Percentiles rank a stretch among this genome's conserved stretches.
phyloP scores from a whole-genome alignment of 2,797 vertebrate species.

The Pantherophis vulpinus region DNA sequence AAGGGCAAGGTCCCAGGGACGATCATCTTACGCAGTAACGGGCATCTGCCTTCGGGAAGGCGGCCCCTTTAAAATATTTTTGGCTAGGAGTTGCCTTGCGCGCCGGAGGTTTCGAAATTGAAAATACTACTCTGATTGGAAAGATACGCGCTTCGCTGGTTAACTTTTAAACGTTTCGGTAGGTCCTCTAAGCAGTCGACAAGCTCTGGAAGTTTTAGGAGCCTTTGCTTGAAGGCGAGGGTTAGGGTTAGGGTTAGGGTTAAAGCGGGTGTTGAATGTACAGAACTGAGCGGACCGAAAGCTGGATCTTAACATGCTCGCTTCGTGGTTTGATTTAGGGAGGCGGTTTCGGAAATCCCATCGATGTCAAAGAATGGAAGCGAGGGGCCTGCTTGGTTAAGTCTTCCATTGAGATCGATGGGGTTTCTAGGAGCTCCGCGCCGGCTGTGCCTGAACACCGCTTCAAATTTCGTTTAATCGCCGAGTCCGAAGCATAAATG shows the following conservation, averaged over 20 bases:
- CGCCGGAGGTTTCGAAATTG: not conserved
- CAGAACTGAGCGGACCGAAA: not conserved
- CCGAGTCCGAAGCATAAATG: not conserved
- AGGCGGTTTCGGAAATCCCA: not conserved
- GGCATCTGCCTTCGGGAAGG: not conserved
- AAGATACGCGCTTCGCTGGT: not conserved
- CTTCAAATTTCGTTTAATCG: not conserved
- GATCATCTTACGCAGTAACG: not conserved
- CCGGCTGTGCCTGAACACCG: not conserved
- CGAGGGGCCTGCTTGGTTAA: not conserved
- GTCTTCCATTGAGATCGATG: not conserved
- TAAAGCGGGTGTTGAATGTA: not conserved
- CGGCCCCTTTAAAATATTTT: not conserved
- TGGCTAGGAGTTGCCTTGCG: not conserved
- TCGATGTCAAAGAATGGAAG: not conserved
- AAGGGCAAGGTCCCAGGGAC: not conserved
- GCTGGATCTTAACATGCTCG: not conserved
- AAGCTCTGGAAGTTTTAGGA: not conserved
- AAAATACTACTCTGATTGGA: not conserved
- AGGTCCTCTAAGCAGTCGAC: not conserved
- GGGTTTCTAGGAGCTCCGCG: not conserved
- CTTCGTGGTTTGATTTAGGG: not conserved
- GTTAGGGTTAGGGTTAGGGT: too few relatives aligned
- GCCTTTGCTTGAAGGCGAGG: not conserved
- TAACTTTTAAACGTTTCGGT: not conserved